Evolutionary conservation across 1,140 invertebrate species (phyloP).

Genomic region (Drosophila albomicans): DNA sequence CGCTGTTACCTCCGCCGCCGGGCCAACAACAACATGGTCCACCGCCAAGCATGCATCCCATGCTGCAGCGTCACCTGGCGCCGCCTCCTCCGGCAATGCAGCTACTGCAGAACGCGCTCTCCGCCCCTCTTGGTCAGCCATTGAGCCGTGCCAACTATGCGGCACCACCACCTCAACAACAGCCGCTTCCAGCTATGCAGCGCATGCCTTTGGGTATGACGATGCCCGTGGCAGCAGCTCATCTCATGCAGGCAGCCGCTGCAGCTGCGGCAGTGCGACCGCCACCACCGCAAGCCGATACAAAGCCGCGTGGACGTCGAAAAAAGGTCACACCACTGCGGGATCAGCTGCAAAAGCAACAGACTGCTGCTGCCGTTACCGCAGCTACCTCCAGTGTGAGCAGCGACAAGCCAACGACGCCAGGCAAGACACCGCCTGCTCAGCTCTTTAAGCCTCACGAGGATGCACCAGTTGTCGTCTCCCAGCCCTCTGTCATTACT

Average conservation of each 20-base stretch:
- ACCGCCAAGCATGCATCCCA: constrained; percentile 62
- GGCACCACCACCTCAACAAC: constrained; percentile 27
- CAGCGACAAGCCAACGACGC: constrained; percentile 42
- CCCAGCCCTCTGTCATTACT: constrained; percentile 88
- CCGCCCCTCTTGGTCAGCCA: constrained; percentile 71
- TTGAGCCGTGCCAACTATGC: constrained; percentile 59
- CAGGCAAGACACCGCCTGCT: constrained; percentile 49
- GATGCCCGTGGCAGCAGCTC: constrained; percentile 64
- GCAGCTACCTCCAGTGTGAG: constrained; percentile 56
- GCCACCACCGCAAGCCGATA: constrained; percentile 37
- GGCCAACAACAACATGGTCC: constrained; percentile 19
- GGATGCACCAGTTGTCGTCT: constrained; percentile 69
- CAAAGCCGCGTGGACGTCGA: constrained; percentile 73
- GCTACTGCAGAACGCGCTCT: constrained; percentile 75
- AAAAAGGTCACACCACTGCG: constrained; percentile 81
- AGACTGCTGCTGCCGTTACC: constrained; percentile 79
- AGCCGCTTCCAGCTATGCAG: constrained; percentile 46
- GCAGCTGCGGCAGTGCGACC: constrained; percentile 53
- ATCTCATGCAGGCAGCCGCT: constrained; percentile 65
- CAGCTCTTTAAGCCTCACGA: constrained; percentile 85
- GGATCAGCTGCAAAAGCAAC: constrained; percentile 76
- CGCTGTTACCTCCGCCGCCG: constrained; percentile 56
- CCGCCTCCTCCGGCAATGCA: constrained; percentile 71
- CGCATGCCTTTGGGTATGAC: constrained; percentile 63
- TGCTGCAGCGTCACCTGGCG: constrained; percentile 67